phyloP scores from a whole-genome alignment of 2,888 invertebrate species.

The Mesorhabditis sp. region DNA sequence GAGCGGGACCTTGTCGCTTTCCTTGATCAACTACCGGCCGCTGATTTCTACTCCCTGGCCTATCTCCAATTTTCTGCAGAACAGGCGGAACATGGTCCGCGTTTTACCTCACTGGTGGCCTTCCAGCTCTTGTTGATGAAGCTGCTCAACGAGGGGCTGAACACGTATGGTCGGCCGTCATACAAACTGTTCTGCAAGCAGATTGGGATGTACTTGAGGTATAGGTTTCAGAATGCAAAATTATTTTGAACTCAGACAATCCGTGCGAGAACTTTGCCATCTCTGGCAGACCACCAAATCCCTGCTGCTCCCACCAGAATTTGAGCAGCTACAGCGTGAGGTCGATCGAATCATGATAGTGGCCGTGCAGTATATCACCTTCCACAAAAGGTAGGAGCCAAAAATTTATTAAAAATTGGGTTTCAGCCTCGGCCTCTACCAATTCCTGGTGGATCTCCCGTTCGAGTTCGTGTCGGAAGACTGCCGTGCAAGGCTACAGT shows the following conservation, averaged over 20 bases:
- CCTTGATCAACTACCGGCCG: slow-evolving; percentile 50
- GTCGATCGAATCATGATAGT: slow-evolving; percentile 50
- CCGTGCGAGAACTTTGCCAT: slow-evolving; percentile 43
- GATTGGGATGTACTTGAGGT: slow-evolving; percentile 49
- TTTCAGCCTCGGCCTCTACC: slow-evolving; percentile 51
- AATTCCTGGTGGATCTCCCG: slow-evolving; percentile 55
- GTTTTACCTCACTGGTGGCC: slow-evolving; percentile 48
- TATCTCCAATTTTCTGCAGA: slow-evolving; percentile 40
- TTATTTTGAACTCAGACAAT: slow-evolving; percentile 24
- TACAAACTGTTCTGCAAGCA: slow-evolving; percentile 50
- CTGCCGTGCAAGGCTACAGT: slow-evolving; percentile 43
- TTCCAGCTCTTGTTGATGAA: slow-evolving; percentile 46
- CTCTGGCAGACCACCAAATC: slow-evolving; percentile 40
- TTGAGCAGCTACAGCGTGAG: slow-evolving; percentile 44
- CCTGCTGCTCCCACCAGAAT: slow-evolving; percentile 19
- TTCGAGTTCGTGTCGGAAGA: slow-evolving; percentile 46
- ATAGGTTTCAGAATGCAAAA: not conserved
- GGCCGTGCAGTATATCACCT: slow-evolving; percentile 43
- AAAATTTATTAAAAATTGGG: slow-evolving; percentile 9
- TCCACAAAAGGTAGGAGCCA: slow-evolving; percentile 29
- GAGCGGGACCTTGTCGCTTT: slow-evolving; percentile 49
- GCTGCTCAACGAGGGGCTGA: slow-evolving; percentile 50
- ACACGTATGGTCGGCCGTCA: slow-evolving; percentile 37
- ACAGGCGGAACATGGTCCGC: slow-evolving; percentile 39
- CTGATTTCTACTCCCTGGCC: slow-evolving; percentile 42